Evolutionary conservation across 2,888 invertebrate species (phyloP), one percentile per base, ranked within the genome.

Genomic region (Octodonta nipae): DNA sequence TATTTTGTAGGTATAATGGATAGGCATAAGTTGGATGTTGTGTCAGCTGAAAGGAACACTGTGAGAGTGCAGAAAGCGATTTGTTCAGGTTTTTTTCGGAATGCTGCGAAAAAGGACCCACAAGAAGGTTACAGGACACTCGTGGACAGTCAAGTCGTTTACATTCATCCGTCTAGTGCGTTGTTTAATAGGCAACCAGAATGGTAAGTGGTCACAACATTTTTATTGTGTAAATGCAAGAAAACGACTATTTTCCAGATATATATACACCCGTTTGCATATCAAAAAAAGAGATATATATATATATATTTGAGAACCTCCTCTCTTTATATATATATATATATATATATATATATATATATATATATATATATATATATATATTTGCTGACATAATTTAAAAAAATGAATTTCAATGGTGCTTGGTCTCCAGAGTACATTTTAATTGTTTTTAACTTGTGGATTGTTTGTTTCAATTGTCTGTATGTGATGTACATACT

Each of bases 51-150:
- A 1, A 89, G 92, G 57, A 91, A 91, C 56, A 91, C 89, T 0
- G 91, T 91, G 0, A 71, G 91, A 28, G 82, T 96, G 7, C 98
- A 98, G 63, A 98, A 98, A 64, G 91, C 95, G 0, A 87, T 99
- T 32, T 95, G 96, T 59, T 88, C 92, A 0, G 98, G 96, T 2
- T 98, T 95, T 69, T 99, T 99, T 67, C 70, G 96, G 33, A 96
- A 98, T 64, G 95, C 96, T 1, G 93, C 95, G 0, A 98, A 99
- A 64, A 95, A 96, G 56, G 96, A 99, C 68, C 96, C 96, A 0
- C 96, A 96, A 58, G 96, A 98, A 64, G 86, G 86, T 1, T 99
- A 99, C 64, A 71, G 96, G 32, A 98, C 98, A 0, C 67, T 98
- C 5, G 95, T 95, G 0, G 98, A 98, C 62, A 87, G 89, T 42